Conservation (phyloP, 2,797 vertebrate species). For the Intellagama lesueurii region DNA sequence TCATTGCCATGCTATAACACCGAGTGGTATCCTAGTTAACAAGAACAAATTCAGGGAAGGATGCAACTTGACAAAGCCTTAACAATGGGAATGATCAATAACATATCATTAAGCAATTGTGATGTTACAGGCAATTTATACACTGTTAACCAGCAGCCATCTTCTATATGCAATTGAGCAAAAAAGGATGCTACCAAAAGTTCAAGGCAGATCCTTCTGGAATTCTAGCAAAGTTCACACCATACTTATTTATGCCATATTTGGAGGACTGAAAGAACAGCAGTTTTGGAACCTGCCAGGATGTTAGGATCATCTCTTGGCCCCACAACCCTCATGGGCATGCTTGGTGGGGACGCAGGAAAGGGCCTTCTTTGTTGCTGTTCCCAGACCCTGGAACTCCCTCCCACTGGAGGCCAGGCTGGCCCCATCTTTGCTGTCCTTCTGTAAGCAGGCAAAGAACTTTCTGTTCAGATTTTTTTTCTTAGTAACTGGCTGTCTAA, state of each 20-base stretch:
- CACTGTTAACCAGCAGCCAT: not conserved
- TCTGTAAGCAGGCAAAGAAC: too few relatives aligned
- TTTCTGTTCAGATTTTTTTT: too few relatives aligned
- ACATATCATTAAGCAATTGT: constrained; percentile 12
- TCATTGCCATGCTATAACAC: constrained; percentile 46
- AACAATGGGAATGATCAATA: constrained; percentile 4
- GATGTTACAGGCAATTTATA: not conserved
- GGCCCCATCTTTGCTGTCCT: too few relatives aligned
- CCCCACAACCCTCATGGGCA: too few relatives aligned
- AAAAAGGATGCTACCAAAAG: not conserved
- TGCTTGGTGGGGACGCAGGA: too few relatives aligned
- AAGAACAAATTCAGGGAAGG: constrained; percentile 30
- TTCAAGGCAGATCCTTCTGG: not conserved
- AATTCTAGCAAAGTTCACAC: not conserved
- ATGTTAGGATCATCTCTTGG: too few relatives aligned
- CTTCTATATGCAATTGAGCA: not conserved
- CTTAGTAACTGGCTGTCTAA: too few relatives aligned
- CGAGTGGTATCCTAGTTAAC: constrained; percentile 12
- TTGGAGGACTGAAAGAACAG: not conserved
- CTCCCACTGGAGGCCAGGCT: too few relatives aligned
- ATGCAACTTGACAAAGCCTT: not conserved
- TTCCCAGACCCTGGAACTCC: too few relatives aligned
- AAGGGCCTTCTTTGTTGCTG: too few relatives aligned
- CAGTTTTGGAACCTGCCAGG: too few relatives aligned
- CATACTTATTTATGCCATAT: not conserved